Evolutionary conservation across 2,797 vertebrate genomes (phyloP), one percentile per base, ranked within the genome.

Genomic region (Poecilia gillii): DNA sequence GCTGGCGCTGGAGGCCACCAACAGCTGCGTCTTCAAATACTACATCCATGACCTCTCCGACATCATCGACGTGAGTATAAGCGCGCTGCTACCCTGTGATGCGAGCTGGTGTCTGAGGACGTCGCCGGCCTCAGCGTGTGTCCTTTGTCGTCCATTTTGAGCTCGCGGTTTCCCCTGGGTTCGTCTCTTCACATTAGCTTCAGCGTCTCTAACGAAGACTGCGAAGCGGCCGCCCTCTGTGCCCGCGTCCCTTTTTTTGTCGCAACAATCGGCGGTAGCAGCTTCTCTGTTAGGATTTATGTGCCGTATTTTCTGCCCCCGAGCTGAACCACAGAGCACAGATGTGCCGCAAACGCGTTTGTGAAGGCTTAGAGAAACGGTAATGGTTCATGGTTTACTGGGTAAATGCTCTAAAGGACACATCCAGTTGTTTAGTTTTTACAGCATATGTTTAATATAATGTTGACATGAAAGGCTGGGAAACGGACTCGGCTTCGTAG

Each of bases 31-130:
- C 88, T 99, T 99, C 96, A 99, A 99, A 95, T 99, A 99, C 93
- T 99, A 99, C 94, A 99, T 99, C 92, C 98, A 99, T 0, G 98
- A 99, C 95, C 96, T 99, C 89, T 97, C 98, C 9, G 98, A 99
- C 94, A 97, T 99, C 92, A 99, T 99, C 88, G 97, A 99, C 92
- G 98, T 99, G 96, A 98, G 98, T 96, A 79, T 81, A 88, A 84
- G 81, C 78, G 36, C 71, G n/a, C 72, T 16, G 6, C 33, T 77
- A 14, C 23, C 68, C 70, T 73, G 55, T 78, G 18, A 43, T 55
- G 57, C 47, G 31, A 53, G 70, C 41, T 73, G 31, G 33, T 33
- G 16, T 75, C 28, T 78, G 41, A 25, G 16, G 59, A 33, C 12
- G 64, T 68, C 41, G 20, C 64, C 20, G 13, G 70, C 33, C 41